A percentile compares a stretch with the other conserved stretches of the same genome.
These are phyloP conservation scores for Piscicola geometra DNA, from an alignment of 2,888 invertebrate species.

Conservation along the genomic window DNA sequence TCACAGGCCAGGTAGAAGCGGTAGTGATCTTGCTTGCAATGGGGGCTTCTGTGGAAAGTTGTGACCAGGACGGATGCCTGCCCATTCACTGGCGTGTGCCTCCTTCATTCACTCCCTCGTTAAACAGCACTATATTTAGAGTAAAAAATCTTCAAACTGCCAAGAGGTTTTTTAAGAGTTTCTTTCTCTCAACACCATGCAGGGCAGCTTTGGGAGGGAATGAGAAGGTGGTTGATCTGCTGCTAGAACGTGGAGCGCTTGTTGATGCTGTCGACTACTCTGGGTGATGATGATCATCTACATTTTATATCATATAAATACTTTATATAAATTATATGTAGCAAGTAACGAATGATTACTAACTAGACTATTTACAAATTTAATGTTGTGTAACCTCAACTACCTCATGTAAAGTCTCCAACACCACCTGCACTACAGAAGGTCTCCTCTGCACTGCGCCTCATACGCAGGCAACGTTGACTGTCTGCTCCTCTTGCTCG, in stretches of 20 bases:
- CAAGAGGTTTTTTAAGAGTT: too few species aligned
- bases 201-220: conserved; percentile 57
- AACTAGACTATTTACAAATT: not conserved
- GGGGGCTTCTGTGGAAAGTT: conserved; percentile 51
- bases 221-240: conserved; percentile 55
- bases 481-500: conserved; percentile 56
- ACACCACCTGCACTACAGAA: conserved; percentile 31
- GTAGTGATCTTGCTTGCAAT: conserved; percentile 52
- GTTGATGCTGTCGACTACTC: not conserved
- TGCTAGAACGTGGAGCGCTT: conserved; percentile 51
- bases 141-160: too few species aligned
- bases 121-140: too few species aligned
- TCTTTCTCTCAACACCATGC: conserved; percentile 25
- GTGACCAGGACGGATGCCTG: conserved; percentile 54
- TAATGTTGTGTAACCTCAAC: conserved; percentile 10
- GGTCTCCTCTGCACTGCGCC: conserved; percentile 56
- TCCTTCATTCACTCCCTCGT: too few species aligned
- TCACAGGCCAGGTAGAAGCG: conserved; percentile 49
- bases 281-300: too few species aligned
- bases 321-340: too few species aligned
- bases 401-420: too few species aligned
- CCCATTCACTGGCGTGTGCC: conserved; percentile 54
- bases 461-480: conserved; percentile 55
- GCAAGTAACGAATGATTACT: too few species aligned
- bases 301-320: too few species aligned